These are phyloP conservation scores for Copidosoma aretas DNA, from an alignment of 2,888 invertebrate genomes.

Conservation along the genomic window DNA sequence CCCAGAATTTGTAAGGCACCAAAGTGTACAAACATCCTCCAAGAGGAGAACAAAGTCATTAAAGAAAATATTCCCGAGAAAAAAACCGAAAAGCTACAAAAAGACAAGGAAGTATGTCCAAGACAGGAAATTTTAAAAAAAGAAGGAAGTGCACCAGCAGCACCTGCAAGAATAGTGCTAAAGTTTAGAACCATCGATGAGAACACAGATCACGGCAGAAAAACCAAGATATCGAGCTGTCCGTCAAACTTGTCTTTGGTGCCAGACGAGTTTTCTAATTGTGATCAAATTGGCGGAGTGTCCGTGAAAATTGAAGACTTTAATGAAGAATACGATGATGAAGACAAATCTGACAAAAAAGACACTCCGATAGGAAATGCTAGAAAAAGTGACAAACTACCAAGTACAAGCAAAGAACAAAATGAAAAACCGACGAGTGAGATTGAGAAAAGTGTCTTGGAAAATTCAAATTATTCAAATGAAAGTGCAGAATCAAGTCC, in stretches of 20 bases:
- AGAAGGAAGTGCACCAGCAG: constrained; percentile 61
- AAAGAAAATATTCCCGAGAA: constrained; percentile 34
- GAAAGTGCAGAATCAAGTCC: constrained; percentile 1
- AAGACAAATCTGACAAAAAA: constrained; percentile 66
- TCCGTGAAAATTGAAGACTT: constrained; percentile 60
- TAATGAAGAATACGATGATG: constrained; percentile 47
- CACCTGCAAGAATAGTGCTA: constrained; percentile 67
- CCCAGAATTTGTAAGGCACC: constrained; percentile 19
- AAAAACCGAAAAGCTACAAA: constrained; percentile 20
- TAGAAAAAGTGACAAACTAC: constrained; percentile 25
- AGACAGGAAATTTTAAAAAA: constrained; percentile 45
- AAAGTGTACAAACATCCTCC: constrained; percentile 13
- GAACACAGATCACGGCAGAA: constrained; percentile 59
- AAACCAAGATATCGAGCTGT: constrained; percentile 59
- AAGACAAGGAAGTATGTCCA: constrained; percentile 5
- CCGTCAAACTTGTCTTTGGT: constrained; percentile 57
- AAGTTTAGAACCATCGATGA: constrained; percentile 68
- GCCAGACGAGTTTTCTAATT: constrained; percentile 58
- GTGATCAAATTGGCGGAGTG: constrained; percentile 59
- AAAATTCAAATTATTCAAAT: neutral
- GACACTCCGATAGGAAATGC: constrained; percentile 50
- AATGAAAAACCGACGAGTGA: constrained; percentile 34
- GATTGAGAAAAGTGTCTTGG: constrained; percentile 11
- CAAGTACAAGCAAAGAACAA: constrained; percentile 38
- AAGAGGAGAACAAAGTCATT: constrained; percentile 25